phyloP scores from a whole-genome alignment of 2,888 invertebrate species.

The Nomada goodeniana region DNA sequence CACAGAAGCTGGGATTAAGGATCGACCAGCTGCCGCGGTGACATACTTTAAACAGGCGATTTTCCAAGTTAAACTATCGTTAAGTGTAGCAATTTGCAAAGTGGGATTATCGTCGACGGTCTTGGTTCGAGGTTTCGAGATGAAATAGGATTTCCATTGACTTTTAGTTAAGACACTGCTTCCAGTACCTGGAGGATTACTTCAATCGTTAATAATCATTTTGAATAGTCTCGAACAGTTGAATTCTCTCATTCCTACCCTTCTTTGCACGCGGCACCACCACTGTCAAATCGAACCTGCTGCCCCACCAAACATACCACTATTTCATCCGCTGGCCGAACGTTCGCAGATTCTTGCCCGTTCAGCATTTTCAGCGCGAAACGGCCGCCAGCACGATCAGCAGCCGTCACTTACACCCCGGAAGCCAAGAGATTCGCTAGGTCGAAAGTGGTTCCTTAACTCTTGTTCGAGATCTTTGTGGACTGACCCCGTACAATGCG shows the following conservation, averaged over 20 bases:
- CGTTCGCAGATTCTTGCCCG: neutral
- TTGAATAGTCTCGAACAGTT: too few relatives aligned
- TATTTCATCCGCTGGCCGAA: neutral
- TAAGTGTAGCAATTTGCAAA: constrained; percentile 43
- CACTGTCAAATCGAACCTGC: neutral
- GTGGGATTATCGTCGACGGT: constrained; percentile 24
- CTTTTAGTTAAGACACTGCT: neutral
- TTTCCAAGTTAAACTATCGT: constrained; percentile 31
- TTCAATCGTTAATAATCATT: neutral
- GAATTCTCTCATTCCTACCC: neutral
- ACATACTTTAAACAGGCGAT: constrained; percentile 30
- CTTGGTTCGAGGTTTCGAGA: constrained; percentile 22
- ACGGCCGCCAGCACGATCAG: neutral
- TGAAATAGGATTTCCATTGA: neutral
- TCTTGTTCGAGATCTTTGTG: constrained; percentile 29
- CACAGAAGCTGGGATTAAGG: constrained; percentile 25
- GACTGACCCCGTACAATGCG: constrained; percentile 33
- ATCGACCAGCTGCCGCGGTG: neutral
- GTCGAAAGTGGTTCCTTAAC: constrained; percentile 34
- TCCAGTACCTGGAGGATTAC: neutral
- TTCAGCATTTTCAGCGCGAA: constrained; percentile 5
- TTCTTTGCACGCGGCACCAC: too few relatives aligned
- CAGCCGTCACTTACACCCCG: neutral
- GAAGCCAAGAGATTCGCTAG: constrained; percentile 9
- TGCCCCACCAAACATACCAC: neutral